Percentiles rank a stretch among this genome's conserved stretches.
phyloP scores from a whole-genome alignment of 2,797 vertebrate genomes.

The Enteromius viviparus region DNA sequence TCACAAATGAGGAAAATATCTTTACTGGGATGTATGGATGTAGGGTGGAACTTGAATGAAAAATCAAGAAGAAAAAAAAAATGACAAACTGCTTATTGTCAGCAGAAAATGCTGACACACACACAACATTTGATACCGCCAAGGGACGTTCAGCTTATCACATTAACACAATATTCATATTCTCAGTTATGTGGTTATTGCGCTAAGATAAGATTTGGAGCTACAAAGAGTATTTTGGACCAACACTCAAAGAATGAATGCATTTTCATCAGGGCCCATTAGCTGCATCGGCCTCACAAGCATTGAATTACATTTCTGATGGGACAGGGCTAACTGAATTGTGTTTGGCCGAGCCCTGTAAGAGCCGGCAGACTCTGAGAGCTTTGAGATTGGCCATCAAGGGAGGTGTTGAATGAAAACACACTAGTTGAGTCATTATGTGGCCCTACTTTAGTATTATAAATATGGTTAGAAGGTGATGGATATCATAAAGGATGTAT shows the following conservation, averaged over 20 bases:
- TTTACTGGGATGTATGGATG: background rate
- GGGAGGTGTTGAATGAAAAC: conserved; percentile 54
- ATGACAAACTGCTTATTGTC: background rate
- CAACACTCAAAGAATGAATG: conserved; percentile 39
- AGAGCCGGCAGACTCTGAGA: conserved; percentile 31
- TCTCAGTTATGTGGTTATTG: conserved; percentile 26
- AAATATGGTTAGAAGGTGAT: conserved; percentile 45
- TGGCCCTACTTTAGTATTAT: conserved; percentile 17
- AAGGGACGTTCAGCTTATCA: conserved; percentile 27
- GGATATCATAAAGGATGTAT: conserved; percentile 21
- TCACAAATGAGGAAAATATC: conserved; percentile 17
- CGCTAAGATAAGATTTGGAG: conserved; percentile 27
- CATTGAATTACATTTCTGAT: conserved; percentile 51
- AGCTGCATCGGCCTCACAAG: conserved; percentile 3
- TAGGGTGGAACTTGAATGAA: background rate
- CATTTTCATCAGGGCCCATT: conserved; percentile 42
- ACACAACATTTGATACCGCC: background rate
- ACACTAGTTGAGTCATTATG: conserved; percentile 37
- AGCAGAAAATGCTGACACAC: conserved; percentile 12
- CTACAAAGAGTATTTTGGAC: conserved; percentile 24
- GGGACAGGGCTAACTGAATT: conserved; percentile 52
- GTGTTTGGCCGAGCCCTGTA: conserved; percentile 30
- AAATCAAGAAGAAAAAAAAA: background rate
- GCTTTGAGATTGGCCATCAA: conserved; percentile 43
- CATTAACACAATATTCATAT: conserved; percentile 25